phyloP scores from a whole-genome alignment of 2,113 vertebrate genomes.

The Fulmarus glacialis region DNA sequence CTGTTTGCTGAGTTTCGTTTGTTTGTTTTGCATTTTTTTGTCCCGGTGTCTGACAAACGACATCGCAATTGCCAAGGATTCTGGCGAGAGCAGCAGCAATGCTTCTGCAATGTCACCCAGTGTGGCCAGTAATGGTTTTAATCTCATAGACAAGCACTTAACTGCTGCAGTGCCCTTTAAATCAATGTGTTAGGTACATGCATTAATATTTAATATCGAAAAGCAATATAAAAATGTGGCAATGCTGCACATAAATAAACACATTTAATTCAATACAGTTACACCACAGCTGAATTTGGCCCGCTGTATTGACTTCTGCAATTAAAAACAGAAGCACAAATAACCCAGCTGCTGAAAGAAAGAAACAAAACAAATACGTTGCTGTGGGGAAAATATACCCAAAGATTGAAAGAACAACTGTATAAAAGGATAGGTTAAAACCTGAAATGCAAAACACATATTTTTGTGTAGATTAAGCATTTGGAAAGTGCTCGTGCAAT shows the following conservation, averaged over 20 bases:
- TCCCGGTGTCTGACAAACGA: not conserved
- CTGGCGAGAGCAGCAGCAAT: not conserved
- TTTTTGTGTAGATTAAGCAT: not conserved
- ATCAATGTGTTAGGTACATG: not conserved
- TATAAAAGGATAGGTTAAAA: not conserved
- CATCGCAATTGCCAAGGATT: not conserved
- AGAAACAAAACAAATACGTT: not conserved
- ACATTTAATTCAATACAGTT: not conserved
- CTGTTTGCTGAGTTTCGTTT: not conserved
- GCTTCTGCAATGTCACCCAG: not conserved
- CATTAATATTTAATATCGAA: constrained; percentile 49
- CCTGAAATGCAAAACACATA: accelerated
- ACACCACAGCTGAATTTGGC: not conserved
- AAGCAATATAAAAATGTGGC: not conserved
- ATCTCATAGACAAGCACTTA: not conserved
- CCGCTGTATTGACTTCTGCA: not conserved
- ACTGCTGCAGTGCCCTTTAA: not conserved
- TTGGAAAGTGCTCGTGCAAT: accelerated
- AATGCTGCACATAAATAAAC: not conserved
- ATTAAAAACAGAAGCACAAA: not conserved
- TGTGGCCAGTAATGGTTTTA: not conserved
- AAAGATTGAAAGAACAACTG: not conserved
- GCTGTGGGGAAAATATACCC: not conserved
- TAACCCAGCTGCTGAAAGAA: not conserved
- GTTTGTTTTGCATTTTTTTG: not conserved